Conservation (phyloP, 1,140 invertebrate genomes). For the Drosophila pallidifrons region DNA sequence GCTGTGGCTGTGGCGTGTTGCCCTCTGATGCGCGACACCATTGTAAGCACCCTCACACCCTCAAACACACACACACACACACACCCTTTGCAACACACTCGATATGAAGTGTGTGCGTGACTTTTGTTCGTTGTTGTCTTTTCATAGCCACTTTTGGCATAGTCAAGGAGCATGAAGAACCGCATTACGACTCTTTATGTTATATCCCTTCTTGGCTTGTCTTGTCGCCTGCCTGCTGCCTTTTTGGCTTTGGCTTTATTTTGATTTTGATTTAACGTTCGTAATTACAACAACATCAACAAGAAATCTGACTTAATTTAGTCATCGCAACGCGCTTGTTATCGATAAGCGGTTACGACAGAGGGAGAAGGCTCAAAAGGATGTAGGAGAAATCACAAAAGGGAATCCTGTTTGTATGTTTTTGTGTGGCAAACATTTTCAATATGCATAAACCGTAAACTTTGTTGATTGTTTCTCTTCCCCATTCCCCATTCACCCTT, state of each 20-base stretch:
- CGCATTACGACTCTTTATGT: constrained; percentile 26
- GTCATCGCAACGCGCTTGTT: constrained; percentile 73
- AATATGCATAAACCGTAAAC: constrained; percentile 43
- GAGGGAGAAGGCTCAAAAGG: not conserved
- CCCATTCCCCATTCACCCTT: not conserved
- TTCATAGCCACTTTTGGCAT: constrained; percentile 41
- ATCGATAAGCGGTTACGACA: constrained; percentile 48
- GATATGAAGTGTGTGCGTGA: constrained; percentile 35
- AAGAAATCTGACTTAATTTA: constrained; percentile 68
- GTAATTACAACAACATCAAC: constrained; percentile 48
- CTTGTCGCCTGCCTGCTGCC: not conserved
- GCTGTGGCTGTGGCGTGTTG: constrained; percentile 58
- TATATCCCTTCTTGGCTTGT: constrained; percentile 4
- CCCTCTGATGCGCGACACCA: constrained; percentile 68
- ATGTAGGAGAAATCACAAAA: not conserved
- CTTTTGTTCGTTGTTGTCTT: constrained; percentile 60
- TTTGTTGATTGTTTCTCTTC: constrained; percentile 28
- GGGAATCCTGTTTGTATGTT: not conserved
- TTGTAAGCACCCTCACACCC: constrained; percentile 48
- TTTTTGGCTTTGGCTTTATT: not conserved
- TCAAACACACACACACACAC: constrained; percentile 14
- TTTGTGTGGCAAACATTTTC: constrained; percentile 25
- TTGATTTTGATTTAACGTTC: constrained; percentile 70
- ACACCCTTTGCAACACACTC: constrained; percentile 17
- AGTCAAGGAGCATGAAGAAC: constrained; percentile 34